Evolutionary conservation across 2,113 vertebrate genomes (phyloP).

Genomic region (Myotis davidii): DNA sequence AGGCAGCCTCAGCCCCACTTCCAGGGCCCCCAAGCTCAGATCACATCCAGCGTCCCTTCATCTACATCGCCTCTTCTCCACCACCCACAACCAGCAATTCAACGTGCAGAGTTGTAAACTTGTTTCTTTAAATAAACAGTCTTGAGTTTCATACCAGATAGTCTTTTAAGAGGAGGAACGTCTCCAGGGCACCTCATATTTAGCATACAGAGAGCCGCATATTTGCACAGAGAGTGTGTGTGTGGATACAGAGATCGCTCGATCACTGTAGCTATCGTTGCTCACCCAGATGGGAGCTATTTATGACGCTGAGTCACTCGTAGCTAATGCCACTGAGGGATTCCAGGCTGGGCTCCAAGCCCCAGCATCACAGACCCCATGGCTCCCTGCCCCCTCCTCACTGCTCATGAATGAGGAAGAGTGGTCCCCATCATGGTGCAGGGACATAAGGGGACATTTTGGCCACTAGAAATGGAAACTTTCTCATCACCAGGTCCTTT

Average conservation of each 20-base stretch:
- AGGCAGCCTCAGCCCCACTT: neutral
- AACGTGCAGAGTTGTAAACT: conserved; percentile 73
- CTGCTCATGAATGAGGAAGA: neutral
- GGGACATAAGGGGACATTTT: neutral
- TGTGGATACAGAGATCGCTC: conserved; percentile 70
- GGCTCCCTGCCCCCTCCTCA: conserved; percentile 48
- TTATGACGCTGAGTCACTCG: conserved; percentile 75
- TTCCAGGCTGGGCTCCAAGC: conserved; percentile 77
- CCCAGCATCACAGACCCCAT: conserved; percentile 58
- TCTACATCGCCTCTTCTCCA: conserved; percentile 44
- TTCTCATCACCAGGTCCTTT: neutral
- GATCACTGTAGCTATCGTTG: conserved; percentile 70
- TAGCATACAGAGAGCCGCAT: conserved; percentile 78
- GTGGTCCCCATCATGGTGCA: neutral
- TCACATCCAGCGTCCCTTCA: neutral
- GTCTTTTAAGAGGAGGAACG: conserved; percentile 75
- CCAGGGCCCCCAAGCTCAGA: conserved; percentile 24
- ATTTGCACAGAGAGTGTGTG: conserved; percentile 76
- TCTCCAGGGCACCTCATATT: conserved; percentile 79
- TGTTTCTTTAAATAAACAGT: conserved; percentile 81
- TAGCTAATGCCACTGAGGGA: conserved; percentile 69
- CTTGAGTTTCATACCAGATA: conserved; percentile 81
- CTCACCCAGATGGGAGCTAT: conserved; percentile 81
- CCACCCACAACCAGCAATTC: conserved; percentile 64
- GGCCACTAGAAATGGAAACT: neutral